Percentiles rank a stretch among this genome's conserved stretches.
phyloP scores from a whole-genome alignment of 2,888 invertebrate species.

The Allacma fusca region DNA sequence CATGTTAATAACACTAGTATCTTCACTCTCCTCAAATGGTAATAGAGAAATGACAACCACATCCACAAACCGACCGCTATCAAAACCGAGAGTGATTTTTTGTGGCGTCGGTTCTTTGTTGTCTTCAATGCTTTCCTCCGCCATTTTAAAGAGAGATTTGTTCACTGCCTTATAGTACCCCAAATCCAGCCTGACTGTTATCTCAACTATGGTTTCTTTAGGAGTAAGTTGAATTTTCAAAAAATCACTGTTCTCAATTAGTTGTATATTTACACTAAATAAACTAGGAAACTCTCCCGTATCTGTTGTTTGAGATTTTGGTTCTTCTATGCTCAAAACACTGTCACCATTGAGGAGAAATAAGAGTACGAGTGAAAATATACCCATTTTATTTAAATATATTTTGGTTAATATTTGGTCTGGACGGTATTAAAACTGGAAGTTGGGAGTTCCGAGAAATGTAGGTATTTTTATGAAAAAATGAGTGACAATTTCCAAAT shows the following conservation, averaged over 20 bases:
- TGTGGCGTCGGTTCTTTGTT: not conserved
- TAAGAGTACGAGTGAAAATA: too few relatives aligned
- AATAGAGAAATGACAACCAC: constrained; percentile 24
- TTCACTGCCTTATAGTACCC: not conserved
- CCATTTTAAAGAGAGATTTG: not conserved
- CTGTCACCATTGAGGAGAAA: too few relatives aligned
- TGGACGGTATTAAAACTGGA: too few relatives aligned
- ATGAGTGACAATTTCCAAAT: too few relatives aligned
- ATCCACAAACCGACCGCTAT: constrained; percentile 25
- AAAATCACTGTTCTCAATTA: constrained; percentile 32
- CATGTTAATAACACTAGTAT: not conserved
- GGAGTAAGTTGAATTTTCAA: constrained; percentile 13
- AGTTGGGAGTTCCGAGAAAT: too few relatives aligned
- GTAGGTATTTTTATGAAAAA: too few relatives aligned
- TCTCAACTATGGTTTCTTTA: constrained; percentile 2
- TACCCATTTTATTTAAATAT: too few relatives aligned
- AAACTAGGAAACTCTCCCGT: not conserved
- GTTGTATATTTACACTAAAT: not conserved
- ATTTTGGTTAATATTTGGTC: too few relatives aligned
- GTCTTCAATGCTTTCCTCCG: not conserved
- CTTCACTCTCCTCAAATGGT: not conserved
- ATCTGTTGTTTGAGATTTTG: not conserved
- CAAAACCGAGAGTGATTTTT: constrained; percentile 41
- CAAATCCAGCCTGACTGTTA: constrained; percentile 13
- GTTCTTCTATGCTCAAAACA: too few relatives aligned